Evolutionary conservation across 2,888 invertebrate genomes (phyloP), one percentile per base, ranked within the genome.

Genomic region (Ormyrus pomaceus): DNA sequence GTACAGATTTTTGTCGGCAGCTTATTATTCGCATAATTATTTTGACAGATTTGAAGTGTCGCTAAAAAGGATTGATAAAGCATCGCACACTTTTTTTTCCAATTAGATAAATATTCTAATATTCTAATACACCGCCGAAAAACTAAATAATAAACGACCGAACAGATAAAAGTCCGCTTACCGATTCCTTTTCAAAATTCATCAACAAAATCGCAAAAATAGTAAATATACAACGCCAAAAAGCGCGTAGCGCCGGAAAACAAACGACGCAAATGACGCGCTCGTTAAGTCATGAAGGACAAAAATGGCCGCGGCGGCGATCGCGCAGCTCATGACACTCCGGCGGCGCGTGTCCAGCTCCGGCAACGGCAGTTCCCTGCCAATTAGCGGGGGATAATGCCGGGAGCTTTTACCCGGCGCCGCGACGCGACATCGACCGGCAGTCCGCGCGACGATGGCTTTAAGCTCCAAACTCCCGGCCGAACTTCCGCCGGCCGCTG

Each of bases 311-410:
- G 86, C 88, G 88, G 86, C 88, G 88, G 87, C 88, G 86, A 62
- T 69, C 73, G 73, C 68, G 19, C 19, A 19, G 19, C 19, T 19
- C 19, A 19, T 19, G 19, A 19, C 19, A 19, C 19, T 19, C 19
- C 19, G 19, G 53, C 53, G 46, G 11, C 19, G 46, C 62, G 19
- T 0, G 19, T 19, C 19, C 19, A 2, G 19, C 19, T 19, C 19
- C 19, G 13, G 13, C 13, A 13, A 13, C 58, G 11, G 84, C 8
- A 48, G 11, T 62, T 9, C 62, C 48, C 48, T 66, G 83, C 83
- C 86, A 88, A 89, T 89, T 88, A 88, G 86, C 80, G 83, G 83
- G 83, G 85, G 82, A 85, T 87, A 85, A 86, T 84, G 84, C 84
- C 80, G 82, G 75, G 19, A 19, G 19, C 19, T 19, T 19, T 19